Percentiles rank a stretch among this genome's conserved stretches.
Evolutionary conservation across 2,113 vertebrate species (phyloP).

Genomic region (Rana temporaria): DNA sequence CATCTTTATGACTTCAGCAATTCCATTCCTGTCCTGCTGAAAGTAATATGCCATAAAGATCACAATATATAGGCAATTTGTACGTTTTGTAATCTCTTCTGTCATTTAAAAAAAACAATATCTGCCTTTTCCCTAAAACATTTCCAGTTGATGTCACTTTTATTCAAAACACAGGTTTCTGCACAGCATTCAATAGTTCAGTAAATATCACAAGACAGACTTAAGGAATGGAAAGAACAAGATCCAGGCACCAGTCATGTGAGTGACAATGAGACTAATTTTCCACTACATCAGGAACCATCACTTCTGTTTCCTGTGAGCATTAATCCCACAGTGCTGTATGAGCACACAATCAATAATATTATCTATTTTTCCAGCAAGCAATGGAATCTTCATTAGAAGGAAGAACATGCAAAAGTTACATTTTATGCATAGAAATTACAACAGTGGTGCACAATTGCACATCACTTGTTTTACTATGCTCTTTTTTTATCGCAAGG

Average conservation of each 20-base stretch:
- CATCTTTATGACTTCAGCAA: too few species aligned
- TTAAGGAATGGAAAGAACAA: constrained; percentile 12
- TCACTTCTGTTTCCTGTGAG: background rate
- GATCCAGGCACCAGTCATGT: constrained; percentile 5
- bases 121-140: too few species aligned
- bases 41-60: too few species aligned
- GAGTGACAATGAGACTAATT: constrained; percentile 13
- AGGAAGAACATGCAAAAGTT: background rate
- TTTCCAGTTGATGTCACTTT: too few species aligned
- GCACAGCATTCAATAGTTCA: constrained; percentile 1
- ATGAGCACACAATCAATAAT: constrained; percentile 7
- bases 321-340: background rate
- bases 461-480: constrained; percentile 15
- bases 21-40: too few species aligned
- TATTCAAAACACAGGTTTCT: background rate
- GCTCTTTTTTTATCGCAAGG: too few species aligned
- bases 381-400: background rate
- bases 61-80: too few species aligned
- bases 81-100: too few species aligned
- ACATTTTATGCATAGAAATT: background rate
- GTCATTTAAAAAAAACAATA: too few species aligned
- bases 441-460: background rate
- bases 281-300: constrained; percentile 14
- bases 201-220: constrained; percentile 8
- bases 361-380: background rate